Base-by-base conservation (phyloP, 2,888 invertebrate species). In the Xestia xanthographa region DNA sequence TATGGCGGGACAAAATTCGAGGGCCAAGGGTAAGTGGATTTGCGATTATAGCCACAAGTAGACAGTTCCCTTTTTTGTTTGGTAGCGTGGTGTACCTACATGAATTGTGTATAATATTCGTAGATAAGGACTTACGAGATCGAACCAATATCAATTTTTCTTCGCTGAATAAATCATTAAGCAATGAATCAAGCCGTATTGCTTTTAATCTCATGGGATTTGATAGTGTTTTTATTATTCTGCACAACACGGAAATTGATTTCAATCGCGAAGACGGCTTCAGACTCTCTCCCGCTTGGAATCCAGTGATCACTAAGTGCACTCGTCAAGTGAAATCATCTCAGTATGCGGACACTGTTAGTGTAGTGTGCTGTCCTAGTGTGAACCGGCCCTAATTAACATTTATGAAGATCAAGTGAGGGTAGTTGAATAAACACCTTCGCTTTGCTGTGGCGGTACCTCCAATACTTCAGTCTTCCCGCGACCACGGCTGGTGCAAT, bases 21-120 rank as follows among this genome's bases (percentile, higher is more conserved):
- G 75, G 68, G 29, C 66, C 48, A 63, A 48, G 78, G 67, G 65
- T 78, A 82, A 82, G 69, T 60, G 73, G 71, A 67, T 82, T 82
- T 67, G 73, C 22, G 41, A 78, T 73, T 73, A 62, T 34, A 68
- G 66, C n/a, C 34, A 48, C 53, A 38, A 79, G 65, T 79, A 73
- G 38, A 74, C 38, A 50, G 50, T 22, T 45, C 34, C 34, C 38
- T 72, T 72, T 78, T 66, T 43, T 53, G n/a, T 63, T 29, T 22
- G 22, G 34, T 53, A 5, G 12, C 11, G 62, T 66, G 9, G 20
- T 38, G 20, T 26, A 71, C 14, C 2, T 56, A 34, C 3, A 38
- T 8, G n/a, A 43, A 34, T 6, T 43, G 22, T 5, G n/a, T 34
- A 26, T 56, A 8, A 41, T 38, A 75, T 41, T 6, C 29, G 45